Evolutionary conservation across 2,113 vertebrate genomes (phyloP).

Genomic region (Puntigrus tetrazona): DNA sequence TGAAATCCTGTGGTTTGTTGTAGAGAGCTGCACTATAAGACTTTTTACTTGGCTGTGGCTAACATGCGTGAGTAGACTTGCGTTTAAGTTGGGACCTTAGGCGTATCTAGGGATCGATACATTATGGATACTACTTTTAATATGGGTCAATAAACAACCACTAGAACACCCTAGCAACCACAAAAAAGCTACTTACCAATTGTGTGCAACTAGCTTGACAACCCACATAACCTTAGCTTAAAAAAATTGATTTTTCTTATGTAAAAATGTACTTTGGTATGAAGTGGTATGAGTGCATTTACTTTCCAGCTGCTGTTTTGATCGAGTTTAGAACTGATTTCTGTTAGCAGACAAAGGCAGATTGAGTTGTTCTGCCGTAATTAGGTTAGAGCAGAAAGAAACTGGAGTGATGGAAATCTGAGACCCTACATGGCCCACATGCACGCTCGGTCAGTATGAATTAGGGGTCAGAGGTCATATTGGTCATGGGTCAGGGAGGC

Average conservation of each 20-base stretch:
- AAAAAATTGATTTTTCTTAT: neutral
- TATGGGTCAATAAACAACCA: neutral
- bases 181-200: neutral
- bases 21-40: neutral
- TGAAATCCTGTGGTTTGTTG: constrained; percentile 1
- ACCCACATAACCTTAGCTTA: neutral
- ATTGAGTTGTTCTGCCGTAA: constrained; percentile 22
- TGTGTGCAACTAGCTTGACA: neutral
- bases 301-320: constrained; percentile 2
- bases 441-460: constrained; percentile 25
- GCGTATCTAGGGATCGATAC: neutral
- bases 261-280: neutral
- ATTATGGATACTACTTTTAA: constrained; percentile 3
- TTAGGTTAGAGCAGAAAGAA: constrained; percentile 18
- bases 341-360: constrained; percentile 10
- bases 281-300: neutral
- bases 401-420: constrained; percentile 33
- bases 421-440: constrained; percentile 33
- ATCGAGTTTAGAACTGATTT: constrained; percentile 14
- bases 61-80: neutral
- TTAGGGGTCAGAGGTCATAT: constrained; percentile 33
- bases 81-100: neutral
- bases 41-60: neutral
- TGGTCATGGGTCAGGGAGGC: constrained; percentile 33
- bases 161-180: neutral